Evolutionary conservation across 2,888 invertebrate species (phyloP).

Genomic region (Hemistola chrysoprasaria): DNA sequence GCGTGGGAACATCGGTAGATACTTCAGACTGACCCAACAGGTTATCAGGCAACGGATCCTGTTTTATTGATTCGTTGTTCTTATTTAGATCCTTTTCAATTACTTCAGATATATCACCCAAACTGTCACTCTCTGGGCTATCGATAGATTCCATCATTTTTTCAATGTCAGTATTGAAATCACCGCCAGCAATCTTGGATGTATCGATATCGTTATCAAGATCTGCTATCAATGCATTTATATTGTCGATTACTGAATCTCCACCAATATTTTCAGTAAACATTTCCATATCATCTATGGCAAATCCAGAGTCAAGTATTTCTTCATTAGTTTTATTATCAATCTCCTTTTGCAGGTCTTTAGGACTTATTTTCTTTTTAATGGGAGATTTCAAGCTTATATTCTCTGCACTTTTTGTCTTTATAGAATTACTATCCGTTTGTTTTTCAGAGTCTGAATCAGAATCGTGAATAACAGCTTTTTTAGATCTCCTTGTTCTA

Average conservation of each 20-base stretch:
- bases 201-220: constrained; percentile 57
- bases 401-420: neutral
- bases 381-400: neutral
- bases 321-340: constrained; percentile 15
- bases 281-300: constrained; percentile 58
- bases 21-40: no score
- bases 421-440: constrained; percentile 2
- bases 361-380: constrained; percentile 7
- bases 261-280: constrained; percentile 59
- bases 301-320: constrained; percentile 41
- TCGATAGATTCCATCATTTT: constrained; percentile 51
- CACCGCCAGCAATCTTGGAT: constrained; percentile 41
- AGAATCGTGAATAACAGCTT: constrained; percentile 45
- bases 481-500: constrained; percentile 41
- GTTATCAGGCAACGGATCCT: neutral
- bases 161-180: constrained; percentile 55
- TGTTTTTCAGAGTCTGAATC: constrained; percentile 49
- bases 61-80: constrained; percentile 15
- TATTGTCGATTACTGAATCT: constrained; percentile 61
- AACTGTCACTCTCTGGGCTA: constrained; percentile 34
- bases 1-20: no score
- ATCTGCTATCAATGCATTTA: constrained; percentile 63
- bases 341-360: constrained; percentile 3
- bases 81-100: constrained; percentile 36
- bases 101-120: constrained; percentile 35